These are phyloP conservation scores for Orius insidiosus DNA, from an alignment of 1,140 invertebrate species.

Conservation along the genomic window DNA sequence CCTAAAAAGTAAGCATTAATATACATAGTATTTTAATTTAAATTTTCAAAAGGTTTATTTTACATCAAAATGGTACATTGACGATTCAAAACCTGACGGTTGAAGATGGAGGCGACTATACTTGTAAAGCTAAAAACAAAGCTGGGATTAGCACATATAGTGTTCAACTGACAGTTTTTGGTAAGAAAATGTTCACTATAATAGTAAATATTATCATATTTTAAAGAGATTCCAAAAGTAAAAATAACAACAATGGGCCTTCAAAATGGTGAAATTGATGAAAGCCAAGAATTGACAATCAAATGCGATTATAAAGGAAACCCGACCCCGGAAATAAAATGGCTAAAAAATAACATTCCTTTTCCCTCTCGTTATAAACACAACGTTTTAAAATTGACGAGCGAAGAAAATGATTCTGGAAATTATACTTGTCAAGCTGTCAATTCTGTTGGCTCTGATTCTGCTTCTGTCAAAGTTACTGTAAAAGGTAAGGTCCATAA, in stretches of 20 bases:
- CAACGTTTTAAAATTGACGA: constrained; percentile 3
- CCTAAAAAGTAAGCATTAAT: no score
- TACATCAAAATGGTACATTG: constrained; percentile 1
- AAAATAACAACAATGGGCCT: no score
- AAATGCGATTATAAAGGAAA: constrained; percentile 9
- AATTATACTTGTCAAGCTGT: constrained; percentile 10
- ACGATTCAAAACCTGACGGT: not conserved
- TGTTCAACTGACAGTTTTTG: constrained; percentile 2
- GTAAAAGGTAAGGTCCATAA: no score
- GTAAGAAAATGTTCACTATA: constrained; percentile 1
- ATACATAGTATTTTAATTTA: no score
- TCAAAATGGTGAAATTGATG: not conserved
- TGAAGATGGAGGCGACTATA: constrained; percentile 8
- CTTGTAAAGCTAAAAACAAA: constrained; percentile 11
- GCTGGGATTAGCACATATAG: constrained; percentile 6
- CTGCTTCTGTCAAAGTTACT: not conserved
- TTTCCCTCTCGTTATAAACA: not conserved
- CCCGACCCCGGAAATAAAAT: constrained; percentile 1
- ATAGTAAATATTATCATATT: no score
- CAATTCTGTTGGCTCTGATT: constrained; percentile 5
- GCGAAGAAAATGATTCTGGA: not conserved
- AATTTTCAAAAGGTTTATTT: no score
- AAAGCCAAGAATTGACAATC: constrained; percentile 1
- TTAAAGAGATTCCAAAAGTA: no score
- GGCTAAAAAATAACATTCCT: constrained; percentile 7